Conservation (phyloP, 2,888 invertebrate genomes). For the Ectobius pallidus region DNA sequence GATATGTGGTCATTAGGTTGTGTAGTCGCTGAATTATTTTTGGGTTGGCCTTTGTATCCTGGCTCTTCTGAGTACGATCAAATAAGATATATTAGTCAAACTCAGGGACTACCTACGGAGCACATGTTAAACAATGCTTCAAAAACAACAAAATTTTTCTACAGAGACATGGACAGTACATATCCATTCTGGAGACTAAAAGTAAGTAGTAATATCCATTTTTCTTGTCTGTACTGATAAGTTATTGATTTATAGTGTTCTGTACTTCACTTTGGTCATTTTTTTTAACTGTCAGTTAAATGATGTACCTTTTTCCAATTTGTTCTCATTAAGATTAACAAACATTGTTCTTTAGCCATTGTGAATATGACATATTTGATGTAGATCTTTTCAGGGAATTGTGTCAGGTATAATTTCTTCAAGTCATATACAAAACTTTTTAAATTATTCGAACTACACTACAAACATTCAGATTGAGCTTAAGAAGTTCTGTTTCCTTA, state of each 20-base stretch:
- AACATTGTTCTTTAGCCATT: too few relatives aligned
- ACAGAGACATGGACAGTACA: slow-evolving; percentile 89
- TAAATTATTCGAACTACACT: too few relatives aligned
- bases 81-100: slow-evolving; percentile 95
- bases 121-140: slow-evolving; percentile 97
- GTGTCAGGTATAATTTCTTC: too few relatives aligned
- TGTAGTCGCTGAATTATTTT: slow-evolving; percentile 97
- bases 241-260: background rate
- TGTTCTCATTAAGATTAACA: background rate
- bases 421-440: too few relatives aligned
- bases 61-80: slow-evolving; percentile 99
- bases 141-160: slow-evolving; percentile 98
- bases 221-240: too few relatives aligned
- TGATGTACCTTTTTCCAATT: background rate
- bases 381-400: too few relatives aligned
- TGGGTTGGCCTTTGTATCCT: slow-evolving; percentile 99
- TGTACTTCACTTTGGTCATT: background rate
- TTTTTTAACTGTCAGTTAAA: background rate
- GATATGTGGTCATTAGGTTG: slow-evolving; percentile 99
- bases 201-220: too few relatives aligned
- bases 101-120: slow-evolving; percentile 96
- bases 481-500: too few relatives aligned
- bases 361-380: too few relatives aligned
- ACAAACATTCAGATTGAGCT: too few relatives aligned
- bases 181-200: slow-evolving; percentile 67